Evolutionary conservation across 1,140 invertebrate species (phyloP).

Genomic region (Pomphorhynchus laevis): DNA sequence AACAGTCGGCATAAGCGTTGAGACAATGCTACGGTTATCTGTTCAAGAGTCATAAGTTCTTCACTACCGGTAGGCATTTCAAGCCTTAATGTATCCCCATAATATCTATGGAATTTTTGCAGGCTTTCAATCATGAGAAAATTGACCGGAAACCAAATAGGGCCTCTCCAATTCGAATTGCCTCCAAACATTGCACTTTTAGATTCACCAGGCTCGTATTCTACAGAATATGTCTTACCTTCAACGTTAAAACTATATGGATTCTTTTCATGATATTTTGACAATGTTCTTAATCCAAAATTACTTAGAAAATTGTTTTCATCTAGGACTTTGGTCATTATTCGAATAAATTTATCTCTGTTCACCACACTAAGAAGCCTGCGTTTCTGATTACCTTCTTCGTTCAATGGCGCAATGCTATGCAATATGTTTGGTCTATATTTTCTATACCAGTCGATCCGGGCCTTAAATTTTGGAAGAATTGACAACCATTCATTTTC

Average conservation of each 20-base stretch:
- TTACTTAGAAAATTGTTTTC: conserved; percentile 20
- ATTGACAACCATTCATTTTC: conserved; percentile 8
- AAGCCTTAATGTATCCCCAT: conserved; percentile 17
- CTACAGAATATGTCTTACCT: conserved; percentile 14
- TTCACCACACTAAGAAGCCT: conserved; percentile 16
- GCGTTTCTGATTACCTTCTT: conserved; percentile 4
- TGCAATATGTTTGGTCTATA: conserved; percentile 14
- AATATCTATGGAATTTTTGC: conserved; percentile 17
- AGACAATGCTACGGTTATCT: conserved; percentile 16
- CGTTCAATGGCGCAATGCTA: conserved; percentile 11
- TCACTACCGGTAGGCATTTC: conserved; percentile 18
- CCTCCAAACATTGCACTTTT: conserved; percentile 20
- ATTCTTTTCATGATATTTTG: conserved; percentile 16
- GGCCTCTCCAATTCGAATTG: conserved; percentile 23
- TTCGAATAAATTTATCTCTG: conserved; percentile 15
- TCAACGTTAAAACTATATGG: conserved; percentile 15
- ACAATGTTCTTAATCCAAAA: conserved; percentile 20
- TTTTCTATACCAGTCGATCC: conserved; percentile 11
- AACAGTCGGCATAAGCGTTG: conserved; percentile 16
- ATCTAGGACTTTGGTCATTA: conserved; percentile 18
- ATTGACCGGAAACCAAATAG: conserved; percentile 20
- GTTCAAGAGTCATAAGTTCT: conserved; percentile 14
- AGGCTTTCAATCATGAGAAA: conserved; percentile 18
- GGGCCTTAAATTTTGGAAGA: conserved; percentile 11
- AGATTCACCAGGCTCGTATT: conserved; percentile 19